Conservation (phyloP, 2,113 vertebrate species). For the Ammospiza nelsoni region DNA sequence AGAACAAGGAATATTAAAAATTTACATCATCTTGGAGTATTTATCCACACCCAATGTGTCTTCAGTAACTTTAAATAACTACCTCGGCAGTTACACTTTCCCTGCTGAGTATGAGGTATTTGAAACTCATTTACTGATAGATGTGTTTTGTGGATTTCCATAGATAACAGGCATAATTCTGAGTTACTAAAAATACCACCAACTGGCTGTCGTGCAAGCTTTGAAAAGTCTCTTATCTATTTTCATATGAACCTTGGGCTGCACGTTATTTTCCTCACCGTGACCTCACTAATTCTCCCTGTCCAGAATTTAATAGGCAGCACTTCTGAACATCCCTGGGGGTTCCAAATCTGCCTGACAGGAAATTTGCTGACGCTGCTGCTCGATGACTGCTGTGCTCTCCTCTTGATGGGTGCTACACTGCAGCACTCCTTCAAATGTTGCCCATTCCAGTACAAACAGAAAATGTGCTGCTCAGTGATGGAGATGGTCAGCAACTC, state of each 20-base stretch:
- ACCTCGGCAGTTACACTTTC: slow-evolving; percentile 21
- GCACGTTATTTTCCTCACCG: not conserved
- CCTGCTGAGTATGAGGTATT: slow-evolving; percentile 36
- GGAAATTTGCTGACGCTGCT: not conserved
- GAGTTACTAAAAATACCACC: slow-evolving; percentile 31
- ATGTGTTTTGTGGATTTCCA: slow-evolving; percentile 39
- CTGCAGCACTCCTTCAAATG: not conserved
- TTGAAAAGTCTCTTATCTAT: slow-evolving; percentile 8
- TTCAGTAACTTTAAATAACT: slow-evolving; percentile 47
- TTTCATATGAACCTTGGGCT: not conserved
- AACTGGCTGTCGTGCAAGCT: not conserved
- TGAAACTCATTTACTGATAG: slow-evolving; percentile 39
- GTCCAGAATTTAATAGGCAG: not conserved
- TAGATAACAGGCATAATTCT: slow-evolving; percentile 19
- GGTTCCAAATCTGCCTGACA: not conserved
- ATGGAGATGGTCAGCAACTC: not conserved
- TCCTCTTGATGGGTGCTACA: not conserved
- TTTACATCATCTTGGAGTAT: slow-evolving; percentile 18
- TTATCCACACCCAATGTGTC: not conserved
- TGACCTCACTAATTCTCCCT: not conserved
- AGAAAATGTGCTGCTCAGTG: not conserved
- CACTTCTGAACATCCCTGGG: not conserved
- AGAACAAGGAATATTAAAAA: slow-evolving; percentile 51
- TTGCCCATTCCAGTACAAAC: not conserved
- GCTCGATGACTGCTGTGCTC: not conserved